Evolutionary conservation across 2,797 vertebrate genomes (phyloP).

Genomic region (Sebastes cheni): DNA sequence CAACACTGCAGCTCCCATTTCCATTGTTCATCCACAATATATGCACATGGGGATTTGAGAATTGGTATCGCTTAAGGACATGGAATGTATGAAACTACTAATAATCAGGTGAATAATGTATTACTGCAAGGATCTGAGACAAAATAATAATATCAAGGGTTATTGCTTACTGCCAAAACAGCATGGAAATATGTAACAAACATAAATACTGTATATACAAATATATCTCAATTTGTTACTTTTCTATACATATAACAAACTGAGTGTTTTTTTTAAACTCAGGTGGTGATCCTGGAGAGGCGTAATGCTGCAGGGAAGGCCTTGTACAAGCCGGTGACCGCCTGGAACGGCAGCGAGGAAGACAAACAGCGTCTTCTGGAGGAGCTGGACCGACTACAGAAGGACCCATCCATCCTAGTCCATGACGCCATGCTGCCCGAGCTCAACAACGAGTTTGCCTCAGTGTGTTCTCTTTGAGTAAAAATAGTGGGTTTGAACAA

Average conservation of each 20-base stretch:
- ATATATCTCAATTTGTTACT: background rate
- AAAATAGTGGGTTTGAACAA: background rate
- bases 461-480: conserved; percentile 77
- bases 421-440: conserved; percentile 88
- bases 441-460: conserved; percentile 93
- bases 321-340: conserved; percentile 84
- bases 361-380: conserved; percentile 89
- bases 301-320: conserved; percentile 88
- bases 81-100: background rate
- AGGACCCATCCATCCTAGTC: conserved; percentile 88
- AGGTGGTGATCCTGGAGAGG: conserved; percentile 94
- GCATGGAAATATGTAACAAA: background rate
- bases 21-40: background rate
- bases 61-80: background rate
- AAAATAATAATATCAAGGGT: background rate
- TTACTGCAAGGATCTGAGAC: background rate
- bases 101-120: background rate
- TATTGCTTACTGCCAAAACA: background rate
- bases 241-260: background rate
- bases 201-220: no score
- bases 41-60: background rate
- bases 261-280: background rate
- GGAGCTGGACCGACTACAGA: conserved; percentile 88
- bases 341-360: conserved; percentile 91
- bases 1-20: background rate